A percentile compares a stretch with the other conserved stretches of the same genome.
phyloP scores from a whole-genome alignment of 2,888 invertebrate genomes.

The Caenorhabditis drosophilae region DNA sequence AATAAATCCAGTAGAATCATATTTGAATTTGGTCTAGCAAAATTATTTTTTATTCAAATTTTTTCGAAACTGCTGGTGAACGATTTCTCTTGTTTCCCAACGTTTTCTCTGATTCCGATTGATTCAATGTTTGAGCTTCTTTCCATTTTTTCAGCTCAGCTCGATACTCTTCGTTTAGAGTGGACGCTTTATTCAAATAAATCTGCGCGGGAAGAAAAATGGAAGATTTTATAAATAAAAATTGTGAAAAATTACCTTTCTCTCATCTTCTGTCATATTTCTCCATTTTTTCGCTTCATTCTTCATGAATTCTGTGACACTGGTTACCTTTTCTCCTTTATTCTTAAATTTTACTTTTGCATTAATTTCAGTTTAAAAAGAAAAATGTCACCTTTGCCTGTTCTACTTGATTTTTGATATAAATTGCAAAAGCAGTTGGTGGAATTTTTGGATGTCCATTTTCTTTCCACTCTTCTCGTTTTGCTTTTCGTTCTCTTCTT shows the following conservation, averaged over 20 bases:
- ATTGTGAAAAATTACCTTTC: too few species aligned
- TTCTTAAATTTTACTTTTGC: too few species aligned
- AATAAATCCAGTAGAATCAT: too few species aligned
- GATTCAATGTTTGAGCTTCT: slow-evolving; percentile 6
- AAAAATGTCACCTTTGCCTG: slow-evolving; percentile 2
- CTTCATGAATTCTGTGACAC: slow-evolving; percentile 10
- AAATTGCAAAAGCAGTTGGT: slow-evolving; percentile 24
- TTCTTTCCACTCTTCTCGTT: slow-evolving; percentile 17
- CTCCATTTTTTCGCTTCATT: slow-evolving; percentile 19
- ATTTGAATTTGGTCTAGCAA: too few species aligned
- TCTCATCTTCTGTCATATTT: slow-evolving; percentile 7
- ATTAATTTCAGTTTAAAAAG: not conserved
- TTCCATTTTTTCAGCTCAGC: slow-evolving; percentile 15
- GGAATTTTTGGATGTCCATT: slow-evolving; percentile 20
- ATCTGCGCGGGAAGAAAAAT: too few species aligned
- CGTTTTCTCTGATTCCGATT: too few species aligned
- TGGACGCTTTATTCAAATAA: slow-evolving; percentile 13
- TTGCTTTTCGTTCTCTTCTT: slow-evolving; percentile 10
- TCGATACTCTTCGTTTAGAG: slow-evolving; percentile 14
- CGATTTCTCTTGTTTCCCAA: too few species aligned
- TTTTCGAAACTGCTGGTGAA: too few species aligned
- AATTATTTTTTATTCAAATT: too few species aligned
- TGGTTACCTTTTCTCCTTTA: too few species aligned
- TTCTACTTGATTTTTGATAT: slow-evolving; percentile 18
- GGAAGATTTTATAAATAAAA: too few species aligned